phyloP scores from a whole-genome alignment of 2,797 vertebrate genomes.

The Basileuterus tristriatus region DNA sequence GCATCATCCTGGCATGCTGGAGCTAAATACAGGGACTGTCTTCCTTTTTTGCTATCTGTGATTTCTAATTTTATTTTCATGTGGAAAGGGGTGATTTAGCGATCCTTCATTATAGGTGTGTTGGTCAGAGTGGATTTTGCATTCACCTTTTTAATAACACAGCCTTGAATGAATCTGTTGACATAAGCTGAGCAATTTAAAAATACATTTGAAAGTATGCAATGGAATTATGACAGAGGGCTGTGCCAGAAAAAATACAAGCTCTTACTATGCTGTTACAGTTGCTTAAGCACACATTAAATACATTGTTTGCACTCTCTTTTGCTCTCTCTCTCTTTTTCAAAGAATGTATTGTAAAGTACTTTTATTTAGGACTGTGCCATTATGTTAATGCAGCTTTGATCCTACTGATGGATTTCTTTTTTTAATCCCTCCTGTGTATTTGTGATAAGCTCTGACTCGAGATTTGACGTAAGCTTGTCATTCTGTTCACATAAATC shows the following conservation, averaged over 20 bases:
- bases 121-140: background rate
- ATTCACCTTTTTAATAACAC: background rate
- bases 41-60: background rate
- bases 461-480: background rate
- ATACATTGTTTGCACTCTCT: background rate
- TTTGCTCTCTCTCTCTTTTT: background rate
- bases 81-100: background rate
- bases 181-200: conserved; percentile 41
- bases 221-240: conserved; percentile 15
- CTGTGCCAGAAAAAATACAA: conserved; percentile 53
- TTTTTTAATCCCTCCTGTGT: background rate
- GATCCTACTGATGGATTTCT: background rate
- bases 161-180: conserved; percentile 37
- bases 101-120: background rate
- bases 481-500: background rate
- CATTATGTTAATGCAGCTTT: background rate
- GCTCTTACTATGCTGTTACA: conserved; percentile 9
- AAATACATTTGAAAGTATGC: conserved; percentile 48
- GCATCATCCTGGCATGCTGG: background rate
- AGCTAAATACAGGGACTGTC: background rate
- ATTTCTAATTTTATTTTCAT: conserved; percentile 4
- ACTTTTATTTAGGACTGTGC: background rate
- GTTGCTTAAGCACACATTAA: conserved; percentile 14
- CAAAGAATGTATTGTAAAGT: background rate
- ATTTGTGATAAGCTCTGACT: background rate